phyloP scores from a whole-genome alignment of 2,113 vertebrate genomes.

The Conger conger region DNA sequence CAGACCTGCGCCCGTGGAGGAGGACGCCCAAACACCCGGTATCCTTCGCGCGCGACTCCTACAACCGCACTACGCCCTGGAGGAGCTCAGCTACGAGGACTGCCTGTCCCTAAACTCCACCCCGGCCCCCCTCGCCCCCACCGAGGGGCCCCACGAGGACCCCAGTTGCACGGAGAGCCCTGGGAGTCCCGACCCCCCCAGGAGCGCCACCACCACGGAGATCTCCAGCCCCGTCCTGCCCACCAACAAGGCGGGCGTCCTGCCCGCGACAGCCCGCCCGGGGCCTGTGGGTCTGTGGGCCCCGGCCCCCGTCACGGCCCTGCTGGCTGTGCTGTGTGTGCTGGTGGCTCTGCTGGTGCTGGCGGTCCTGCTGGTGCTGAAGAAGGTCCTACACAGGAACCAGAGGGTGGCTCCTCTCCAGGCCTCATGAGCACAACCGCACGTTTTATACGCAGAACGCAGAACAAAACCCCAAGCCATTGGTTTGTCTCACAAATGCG shows the following conservation, averaged over 20 bases:
- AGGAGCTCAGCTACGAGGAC: slow-evolving; percentile 62
- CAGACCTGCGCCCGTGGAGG: neutral
- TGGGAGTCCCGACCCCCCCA: slow-evolving; percentile 25
- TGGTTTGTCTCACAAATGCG: neutral
- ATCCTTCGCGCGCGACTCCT: slow-evolving; percentile 3
- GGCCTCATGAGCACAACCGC: slow-evolving; percentile 24
- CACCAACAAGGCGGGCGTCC: slow-evolving; percentile 39
- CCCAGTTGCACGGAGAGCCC: slow-evolving; percentile 47
- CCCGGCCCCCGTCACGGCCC: slow-evolving; percentile 43
- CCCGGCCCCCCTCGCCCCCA: slow-evolving; percentile 25
- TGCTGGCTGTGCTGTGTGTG: slow-evolving; percentile 60
- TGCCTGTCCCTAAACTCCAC: slow-evolving; percentile 60
- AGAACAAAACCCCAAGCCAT: neutral
- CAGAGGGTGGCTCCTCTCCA: slow-evolving; percentile 64
- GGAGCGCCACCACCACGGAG: slow-evolving; percentile 35
- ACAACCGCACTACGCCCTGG: slow-evolving; percentile 50
- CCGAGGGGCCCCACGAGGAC: slow-evolving; percentile 38
- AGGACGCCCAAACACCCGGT: neutral
- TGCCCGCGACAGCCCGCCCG: slow-evolving; percentile 35
- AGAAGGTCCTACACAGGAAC: slow-evolving; percentile 50
- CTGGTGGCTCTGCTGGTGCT: slow-evolving; percentile 57
- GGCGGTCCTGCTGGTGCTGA: slow-evolving; percentile 55
- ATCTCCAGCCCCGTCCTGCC: slow-evolving; percentile 33
- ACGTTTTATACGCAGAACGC: no score
- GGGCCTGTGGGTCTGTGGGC: slow-evolving; percentile 26